phyloP scores from a whole-genome alignment of 2,797 vertebrate species.

The Clarias laeviceps region DNA sequence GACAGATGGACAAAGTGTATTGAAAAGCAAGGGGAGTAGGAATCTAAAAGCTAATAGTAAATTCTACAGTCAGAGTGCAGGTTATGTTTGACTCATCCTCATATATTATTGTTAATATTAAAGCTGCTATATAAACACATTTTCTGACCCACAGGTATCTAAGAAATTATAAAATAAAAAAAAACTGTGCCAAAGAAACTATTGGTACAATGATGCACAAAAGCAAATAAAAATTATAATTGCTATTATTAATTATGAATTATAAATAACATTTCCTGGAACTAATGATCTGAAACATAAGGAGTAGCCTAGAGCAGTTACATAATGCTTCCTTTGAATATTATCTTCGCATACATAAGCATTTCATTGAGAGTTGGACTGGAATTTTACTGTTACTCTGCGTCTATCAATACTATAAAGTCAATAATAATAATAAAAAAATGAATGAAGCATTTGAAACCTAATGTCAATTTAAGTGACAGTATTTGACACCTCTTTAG shows the following conservation, averaged over 20 bases:
- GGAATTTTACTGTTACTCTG: neutral
- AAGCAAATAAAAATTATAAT: neutral
- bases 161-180: neutral
- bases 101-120: neutral
- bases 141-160: neutral
- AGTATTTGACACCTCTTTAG: neutral
- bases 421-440: neutral
- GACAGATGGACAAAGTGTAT: too few species aligned
- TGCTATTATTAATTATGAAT: too few species aligned
- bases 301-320: neutral
- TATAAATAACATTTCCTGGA: neutral
- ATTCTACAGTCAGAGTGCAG: too few species aligned
- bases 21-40: too few species aligned
- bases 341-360: neutral
- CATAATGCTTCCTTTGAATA: neutral
- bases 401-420: neutral
- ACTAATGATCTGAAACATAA: neutral
- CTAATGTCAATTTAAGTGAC: slow-evolving; percentile 9
- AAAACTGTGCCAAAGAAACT: neutral
- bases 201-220: neutral
- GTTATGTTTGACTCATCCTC: too few species aligned
- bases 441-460: neutral
- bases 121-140: neutral
- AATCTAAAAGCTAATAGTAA: too few species aligned
- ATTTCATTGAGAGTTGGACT: neutral